These are phyloP conservation scores for Noctua janthe DNA, from an alignment of 2,888 invertebrate genomes.

Conservation along the genomic window DNA sequence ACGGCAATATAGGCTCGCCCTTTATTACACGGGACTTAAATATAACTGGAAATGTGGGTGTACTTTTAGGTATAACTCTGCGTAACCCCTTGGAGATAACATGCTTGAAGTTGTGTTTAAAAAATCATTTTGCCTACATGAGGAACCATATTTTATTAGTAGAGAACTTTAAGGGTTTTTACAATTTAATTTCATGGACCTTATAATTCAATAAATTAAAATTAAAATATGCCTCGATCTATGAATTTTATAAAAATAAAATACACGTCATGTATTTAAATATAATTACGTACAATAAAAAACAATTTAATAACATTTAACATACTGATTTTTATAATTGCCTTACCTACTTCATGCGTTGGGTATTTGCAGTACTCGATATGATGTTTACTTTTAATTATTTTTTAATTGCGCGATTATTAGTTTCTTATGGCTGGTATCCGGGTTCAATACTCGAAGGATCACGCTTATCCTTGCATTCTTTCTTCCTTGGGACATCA, in stretches of 20 bases:
- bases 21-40: not conserved
- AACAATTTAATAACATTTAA: conserved; percentile 44
- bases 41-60: not conserved
- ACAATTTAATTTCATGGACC: conserved; percentile 30
- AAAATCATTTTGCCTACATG: not conserved
- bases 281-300: conserved; percentile 44
- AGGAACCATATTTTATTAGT: not conserved
- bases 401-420: conserved; percentile 34
- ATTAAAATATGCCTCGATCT: conserved; percentile 29
- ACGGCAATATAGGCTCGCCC: not conserved
- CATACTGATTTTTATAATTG: conserved; percentile 49
- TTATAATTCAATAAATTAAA: conserved; percentile 43
- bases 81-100: not conserved
- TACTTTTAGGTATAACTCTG: not conserved
- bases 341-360: conserved; percentile 12
- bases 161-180: conserved; percentile 2
- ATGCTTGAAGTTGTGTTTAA: not conserved
- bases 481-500: not conserved
- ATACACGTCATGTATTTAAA: conserved; percentile 33
- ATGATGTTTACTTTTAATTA: conserved; percentile 51
- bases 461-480: conserved; percentile 24
- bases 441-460: conserved; percentile 44
- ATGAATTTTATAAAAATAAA: conserved; percentile 23
- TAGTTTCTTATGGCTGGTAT: conserved; percentile 1
- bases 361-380: conserved; percentile 18